Evolutionary conservation across 2,797 vertebrate genomes (phyloP), one percentile per base, ranked within the genome.

Genomic region (Octomys mimax): DNA sequence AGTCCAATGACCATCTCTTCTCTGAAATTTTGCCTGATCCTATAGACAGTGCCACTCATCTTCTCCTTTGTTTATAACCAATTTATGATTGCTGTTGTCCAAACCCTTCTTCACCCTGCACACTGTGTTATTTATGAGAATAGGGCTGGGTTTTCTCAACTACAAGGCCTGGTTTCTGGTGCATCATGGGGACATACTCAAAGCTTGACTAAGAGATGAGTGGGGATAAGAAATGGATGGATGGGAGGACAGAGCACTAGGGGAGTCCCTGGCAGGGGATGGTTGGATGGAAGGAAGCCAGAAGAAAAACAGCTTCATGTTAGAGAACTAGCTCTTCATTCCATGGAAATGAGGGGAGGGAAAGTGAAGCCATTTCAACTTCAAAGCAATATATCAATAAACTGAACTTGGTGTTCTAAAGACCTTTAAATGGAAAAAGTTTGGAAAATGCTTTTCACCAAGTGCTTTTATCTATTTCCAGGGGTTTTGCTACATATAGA

Each of bases 11-110:
- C 42, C 11, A 42, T 57, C 42, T 70, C 46, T 4, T 85, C 16
- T 73, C 5, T 54, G 64, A 93, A 95, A 95, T 12, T 46, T 94
- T 88, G 24, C 13, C 62, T 79, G 18, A 86, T 80, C 21, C 52
- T 33, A 57, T 71, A 39, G 88, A 91, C 16, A 91, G 66, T 71
- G n/a, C 24, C 61, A 4, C 54, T 81, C 16, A 62, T 11, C 33
- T 36, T 91, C 14, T 31, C n/a, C 2, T 77, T 85, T 73, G 54
- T 89, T 73, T 73, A 26, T 82, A 87, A 75, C 36, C n/a, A 31
- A 33, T 70, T 57, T 70, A 0, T 73, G 59, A 73, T 88, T 85
- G n/a, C 52, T 49, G 26, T 59, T 79, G 46, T 6, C 62, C 19
- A 85, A 1, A 14, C 8, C 14, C 33, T 83, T 82, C 75, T 46